Conservation (phyloP, 1,140 invertebrate genomes). For the Cotesia glomerata region DNA sequence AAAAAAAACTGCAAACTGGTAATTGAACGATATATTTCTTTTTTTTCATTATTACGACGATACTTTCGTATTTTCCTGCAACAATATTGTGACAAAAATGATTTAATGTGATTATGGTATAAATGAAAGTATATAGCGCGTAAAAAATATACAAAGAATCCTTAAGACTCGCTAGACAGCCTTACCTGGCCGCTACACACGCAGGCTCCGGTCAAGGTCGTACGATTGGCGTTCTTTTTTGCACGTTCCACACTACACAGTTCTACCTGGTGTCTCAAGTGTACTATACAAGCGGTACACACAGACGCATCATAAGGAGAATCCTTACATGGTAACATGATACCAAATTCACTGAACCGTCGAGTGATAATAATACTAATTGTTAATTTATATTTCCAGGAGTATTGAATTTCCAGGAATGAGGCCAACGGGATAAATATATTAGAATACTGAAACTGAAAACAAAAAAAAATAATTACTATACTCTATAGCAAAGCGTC, state of each 20-base stretch:
- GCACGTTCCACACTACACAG: slow-evolving; percentile 32
- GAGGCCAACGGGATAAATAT: not conserved
- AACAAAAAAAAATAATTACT: not conserved
- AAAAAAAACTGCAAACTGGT: not conserved
- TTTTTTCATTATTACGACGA: no score
- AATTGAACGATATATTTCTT: no score
- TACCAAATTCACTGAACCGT: no score
- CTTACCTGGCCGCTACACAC: slow-evolving; percentile 37
- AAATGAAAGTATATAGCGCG: slow-evolving; percentile 4
- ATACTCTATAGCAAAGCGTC: slow-evolving; percentile 31
- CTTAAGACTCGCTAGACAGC: slow-evolving; percentile 30
- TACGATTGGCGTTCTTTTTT: slow-evolving; percentile 44
- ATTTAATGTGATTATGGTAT: not conserved
- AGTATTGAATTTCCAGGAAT: not conserved
- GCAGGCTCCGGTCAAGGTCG: slow-evolving; percentile 49
- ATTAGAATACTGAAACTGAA: not conserved
- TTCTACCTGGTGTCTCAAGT: slow-evolving; percentile 38
- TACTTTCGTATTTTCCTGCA: no score
- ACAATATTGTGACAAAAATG: no score
- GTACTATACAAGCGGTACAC: not conserved
- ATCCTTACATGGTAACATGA: no score
- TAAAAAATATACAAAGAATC: slow-evolving; percentile 18
- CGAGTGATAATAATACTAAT: not conserved
- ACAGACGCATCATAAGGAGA: not conserved
- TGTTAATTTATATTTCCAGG: not conserved